Evolutionary conservation across 2,113 vertebrate species (phyloP).

Genomic region (Plecotus auritus): DNA sequence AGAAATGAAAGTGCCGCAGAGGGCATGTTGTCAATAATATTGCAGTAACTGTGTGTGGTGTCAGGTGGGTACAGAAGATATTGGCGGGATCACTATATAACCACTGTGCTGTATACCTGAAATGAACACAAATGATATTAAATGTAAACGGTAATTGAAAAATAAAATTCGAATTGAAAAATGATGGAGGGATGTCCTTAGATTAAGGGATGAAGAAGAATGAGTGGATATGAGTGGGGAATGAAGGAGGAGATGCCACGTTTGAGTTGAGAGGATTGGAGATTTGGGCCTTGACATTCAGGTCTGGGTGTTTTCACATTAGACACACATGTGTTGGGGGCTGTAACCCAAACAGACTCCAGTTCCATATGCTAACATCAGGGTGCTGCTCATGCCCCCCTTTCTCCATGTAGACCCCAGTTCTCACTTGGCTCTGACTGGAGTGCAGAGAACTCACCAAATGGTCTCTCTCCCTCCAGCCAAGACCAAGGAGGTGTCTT

Average conservation of each 20-base stretch:
- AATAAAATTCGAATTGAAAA: neutral
- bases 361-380: neutral
- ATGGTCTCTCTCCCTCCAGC: neutral
- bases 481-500: neutral
- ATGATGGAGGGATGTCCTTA: neutral
- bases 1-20: neutral
- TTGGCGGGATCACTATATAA: neutral
- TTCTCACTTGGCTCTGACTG: neutral
- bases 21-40: neutral
- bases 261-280: no score
- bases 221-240: neutral
- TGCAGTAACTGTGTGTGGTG: neutral
- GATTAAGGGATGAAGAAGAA: neutral
- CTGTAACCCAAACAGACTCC: neutral
- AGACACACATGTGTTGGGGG: neutral
- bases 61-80: neutral
- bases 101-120: neutral
- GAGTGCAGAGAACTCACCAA: neutral
- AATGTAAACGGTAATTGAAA: neutral
- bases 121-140: neutral
- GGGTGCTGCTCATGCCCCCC: fast-evolving
- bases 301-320: neutral
- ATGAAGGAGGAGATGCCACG: neutral
- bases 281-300: neutral
- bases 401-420: neutral